phyloP scores from a whole-genome alignment of 2,888 invertebrate species.

The Melolontha melolontha region DNA sequence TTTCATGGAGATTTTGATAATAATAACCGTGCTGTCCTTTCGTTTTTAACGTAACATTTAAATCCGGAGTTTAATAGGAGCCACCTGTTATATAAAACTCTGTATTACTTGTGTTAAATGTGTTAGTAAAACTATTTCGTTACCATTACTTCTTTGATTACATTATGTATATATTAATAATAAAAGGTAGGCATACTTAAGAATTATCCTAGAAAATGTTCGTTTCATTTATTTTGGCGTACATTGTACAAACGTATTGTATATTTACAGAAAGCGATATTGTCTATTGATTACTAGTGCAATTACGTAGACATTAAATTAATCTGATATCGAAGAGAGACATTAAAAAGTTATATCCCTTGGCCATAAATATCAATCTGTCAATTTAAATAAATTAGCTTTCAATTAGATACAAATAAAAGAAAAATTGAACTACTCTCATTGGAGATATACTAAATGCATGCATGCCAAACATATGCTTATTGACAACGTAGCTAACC shows the following conservation, averaged over 20 bases:
- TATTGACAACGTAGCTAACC: too few relatives aligned
- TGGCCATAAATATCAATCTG: slow-evolving; percentile 17
- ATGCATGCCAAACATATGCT: too few relatives aligned
- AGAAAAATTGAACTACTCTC: slow-evolving; percentile 9
- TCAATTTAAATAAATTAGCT: slow-evolving; percentile 19
- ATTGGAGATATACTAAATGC: not conserved
- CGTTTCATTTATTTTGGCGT: not conserved
- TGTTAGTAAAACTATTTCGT: too few relatives aligned
- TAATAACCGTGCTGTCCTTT: too few relatives aligned
- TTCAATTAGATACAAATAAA: slow-evolving; percentile 1
- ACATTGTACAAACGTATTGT: not conserved
- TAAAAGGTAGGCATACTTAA: too few relatives aligned
- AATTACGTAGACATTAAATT: slow-evolving; percentile 7
- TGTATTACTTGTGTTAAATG: too few relatives aligned
- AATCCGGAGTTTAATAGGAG: too few relatives aligned
- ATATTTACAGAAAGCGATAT: not conserved
- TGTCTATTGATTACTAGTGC: not conserved
- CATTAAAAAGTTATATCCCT: not conserved
- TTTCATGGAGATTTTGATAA: too few relatives aligned
- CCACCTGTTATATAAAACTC: too few relatives aligned
- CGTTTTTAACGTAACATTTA: too few relatives aligned
- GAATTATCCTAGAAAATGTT: not conserved
- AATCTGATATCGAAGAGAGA: not conserved
- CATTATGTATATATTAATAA: too few relatives aligned
- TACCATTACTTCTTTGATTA: too few relatives aligned